Base-by-base conservation (phyloP, 1,140 invertebrate species). In the Plectus sambesii region DNA sequence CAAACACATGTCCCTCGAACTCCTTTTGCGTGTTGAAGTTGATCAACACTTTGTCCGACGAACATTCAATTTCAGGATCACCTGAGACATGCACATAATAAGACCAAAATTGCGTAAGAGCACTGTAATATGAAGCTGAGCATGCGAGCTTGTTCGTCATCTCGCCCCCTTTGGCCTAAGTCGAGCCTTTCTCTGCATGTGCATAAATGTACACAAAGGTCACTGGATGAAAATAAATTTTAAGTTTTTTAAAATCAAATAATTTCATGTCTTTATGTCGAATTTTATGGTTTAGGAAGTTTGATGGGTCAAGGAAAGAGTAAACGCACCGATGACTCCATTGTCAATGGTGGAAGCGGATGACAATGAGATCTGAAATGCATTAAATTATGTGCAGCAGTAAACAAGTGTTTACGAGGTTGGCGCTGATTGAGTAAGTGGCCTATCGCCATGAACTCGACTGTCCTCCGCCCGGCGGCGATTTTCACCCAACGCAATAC, bases 1-100 rank as follows among this genome's bases (percentile, higher is more conserved):
- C 56, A 42, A 56, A 58, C 8, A 53, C 49, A 38, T 58, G 56
- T 8, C 56, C 56, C 30, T 58, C 56, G 23, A 58, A 58, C 9
- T 37, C 54, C 27, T 42, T 33, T 27, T 58, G 29, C 15, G 56
- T 58, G 19, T 51, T 51, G 49, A 58, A 58, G 20, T 42, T 52
- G 23, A 58, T 44, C 17, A 49, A 55, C 23, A 58, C 25, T 29
- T 44, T 46, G 19, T 56, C 53, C 22, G 42, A 47, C 5, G 42
- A 47, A 27, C 56, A 58, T 53, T 59, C 56, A 27, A 58, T 46
- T 25, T 29, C 27, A 5, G 56, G 56, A 22, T 43, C 54, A 17
- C 43, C 56, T 58, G 39, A 56, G 56, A 50, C 25, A 1, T 1
- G 3, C 12, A 23, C 4, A 6, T 23, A n/a, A 47, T 2, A 9